These are phyloP conservation scores for Amblyjoppa proteus DNA, from an alignment of 2,888 invertebrate genomes.

Conservation along the genomic window DNA sequence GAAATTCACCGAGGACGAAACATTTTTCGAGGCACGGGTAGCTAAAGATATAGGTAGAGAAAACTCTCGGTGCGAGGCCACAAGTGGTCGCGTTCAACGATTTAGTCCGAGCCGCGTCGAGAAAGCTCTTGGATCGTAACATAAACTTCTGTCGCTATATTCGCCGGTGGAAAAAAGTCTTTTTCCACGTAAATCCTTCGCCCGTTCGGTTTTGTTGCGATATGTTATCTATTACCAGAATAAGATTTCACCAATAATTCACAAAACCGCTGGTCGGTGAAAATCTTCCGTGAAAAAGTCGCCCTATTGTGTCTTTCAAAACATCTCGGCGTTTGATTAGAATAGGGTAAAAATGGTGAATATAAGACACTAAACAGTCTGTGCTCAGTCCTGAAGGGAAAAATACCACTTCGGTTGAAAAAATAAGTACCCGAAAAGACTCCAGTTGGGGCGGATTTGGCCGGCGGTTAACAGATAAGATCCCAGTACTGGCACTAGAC, in stretches of 20 bases:
- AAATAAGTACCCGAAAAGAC: no score
- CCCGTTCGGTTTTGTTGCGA: neutral
- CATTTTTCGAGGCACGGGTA: slow-evolving; percentile 4
- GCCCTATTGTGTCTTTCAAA: neutral
- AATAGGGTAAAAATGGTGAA: no score
- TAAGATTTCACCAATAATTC: neutral
- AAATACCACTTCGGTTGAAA: no score
- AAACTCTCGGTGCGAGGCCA: slow-evolving; percentile 42
- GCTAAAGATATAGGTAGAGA: neutral
- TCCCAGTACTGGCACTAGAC: no score
- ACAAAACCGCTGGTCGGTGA: neutral
- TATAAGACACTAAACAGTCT: no score
- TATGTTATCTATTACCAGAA: neutral
- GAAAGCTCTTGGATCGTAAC: slow-evolving; percentile 42
- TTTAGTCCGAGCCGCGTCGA: slow-evolving; percentile 31
- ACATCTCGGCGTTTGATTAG: neutral
- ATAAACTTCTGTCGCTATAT: slow-evolving; percentile 32
- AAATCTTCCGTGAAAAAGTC: neutral
- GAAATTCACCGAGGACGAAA: neutral
- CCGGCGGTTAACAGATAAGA: no score
- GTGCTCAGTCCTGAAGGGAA: no score
- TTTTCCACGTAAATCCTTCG: neutral
- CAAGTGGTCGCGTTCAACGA: slow-evolving; percentile 50
- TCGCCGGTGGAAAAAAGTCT: slow-evolving; percentile 25
- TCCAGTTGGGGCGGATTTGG: no score